These are phyloP conservation scores for Egretta garzetta DNA, from an alignment of 2,113 vertebrate species.

Conservation along the genomic window DNA sequence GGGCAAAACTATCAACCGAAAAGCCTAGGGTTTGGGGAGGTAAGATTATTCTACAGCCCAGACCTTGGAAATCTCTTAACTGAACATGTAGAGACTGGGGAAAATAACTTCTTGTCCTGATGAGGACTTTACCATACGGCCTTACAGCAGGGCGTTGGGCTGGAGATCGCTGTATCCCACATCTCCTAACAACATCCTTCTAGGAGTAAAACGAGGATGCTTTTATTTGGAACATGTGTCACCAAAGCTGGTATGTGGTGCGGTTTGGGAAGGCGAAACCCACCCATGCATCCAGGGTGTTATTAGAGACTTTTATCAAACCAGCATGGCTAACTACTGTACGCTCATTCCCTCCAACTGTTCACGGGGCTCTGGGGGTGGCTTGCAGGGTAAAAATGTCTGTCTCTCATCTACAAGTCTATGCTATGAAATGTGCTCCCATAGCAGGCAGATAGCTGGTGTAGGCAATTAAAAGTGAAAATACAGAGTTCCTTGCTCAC, in stretches of 20 bases:
- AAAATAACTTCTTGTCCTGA: not conserved
- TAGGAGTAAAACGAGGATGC: not conserved
- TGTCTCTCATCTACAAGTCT: not conserved
- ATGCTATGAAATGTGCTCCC: not conserved
- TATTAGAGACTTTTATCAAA: not conserved
- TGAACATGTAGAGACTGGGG: not conserved
- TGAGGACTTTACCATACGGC: not conserved
- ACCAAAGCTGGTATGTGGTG: not conserved
- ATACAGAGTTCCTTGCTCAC: not conserved
- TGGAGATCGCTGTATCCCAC: not conserved
- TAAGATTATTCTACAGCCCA: not conserved
- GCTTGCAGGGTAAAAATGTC: not conserved
- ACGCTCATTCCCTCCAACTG: not conserved
- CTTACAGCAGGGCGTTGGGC: not conserved
- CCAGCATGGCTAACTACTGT: not conserved
- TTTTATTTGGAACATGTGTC: constrained; percentile 52
- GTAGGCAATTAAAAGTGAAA: not conserved
- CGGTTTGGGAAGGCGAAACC: not conserved
- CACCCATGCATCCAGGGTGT: not conserved
- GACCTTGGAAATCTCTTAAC: not conserved
- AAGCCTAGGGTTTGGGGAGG: not conserved
- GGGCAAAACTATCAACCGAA: not conserved
- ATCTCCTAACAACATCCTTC: constrained; percentile 9
- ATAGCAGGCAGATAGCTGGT: not conserved
- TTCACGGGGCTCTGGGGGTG: not conserved